A percentile compares a stretch with the other conserved stretches of the same genome.
phyloP scores from a whole-genome alignment of 2,113 vertebrate species.

The Leucopsar rothschildi region DNA sequence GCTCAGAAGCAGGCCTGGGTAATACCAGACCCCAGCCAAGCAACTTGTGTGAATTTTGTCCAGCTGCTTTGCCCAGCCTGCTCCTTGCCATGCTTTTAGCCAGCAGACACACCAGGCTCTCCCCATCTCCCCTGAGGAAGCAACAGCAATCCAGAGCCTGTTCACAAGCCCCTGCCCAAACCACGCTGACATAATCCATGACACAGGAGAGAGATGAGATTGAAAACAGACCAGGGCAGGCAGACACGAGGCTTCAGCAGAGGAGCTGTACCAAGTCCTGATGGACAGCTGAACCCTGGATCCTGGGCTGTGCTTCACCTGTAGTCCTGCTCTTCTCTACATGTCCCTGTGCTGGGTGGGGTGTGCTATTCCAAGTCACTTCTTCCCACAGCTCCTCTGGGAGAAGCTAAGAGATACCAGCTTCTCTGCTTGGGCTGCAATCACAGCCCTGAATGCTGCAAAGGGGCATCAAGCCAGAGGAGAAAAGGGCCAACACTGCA shows the following conservation, averaged over 20 bases:
- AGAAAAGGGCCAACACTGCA: background rate
- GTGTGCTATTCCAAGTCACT: background rate
- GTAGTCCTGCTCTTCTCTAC: background rate
- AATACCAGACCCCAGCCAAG: background rate
- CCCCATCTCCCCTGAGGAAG: background rate
- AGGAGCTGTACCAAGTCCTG: background rate
- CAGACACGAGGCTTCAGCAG: background rate
- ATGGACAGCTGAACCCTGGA: background rate
- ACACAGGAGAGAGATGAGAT: background rate
- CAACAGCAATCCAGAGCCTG: rapidly evolving
- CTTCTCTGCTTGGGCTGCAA: background rate
- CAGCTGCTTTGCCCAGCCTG: background rate
- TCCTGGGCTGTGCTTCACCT: background rate
- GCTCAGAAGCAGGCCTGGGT: background rate
- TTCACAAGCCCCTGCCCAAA: background rate
- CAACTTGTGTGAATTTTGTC: background rate
- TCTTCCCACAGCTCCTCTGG: background rate
- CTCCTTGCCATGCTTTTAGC: background rate
- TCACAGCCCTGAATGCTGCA: background rate
- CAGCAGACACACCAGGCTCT: background rate
- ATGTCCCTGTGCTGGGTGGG: rapidly evolving
- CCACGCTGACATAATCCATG: background rate
- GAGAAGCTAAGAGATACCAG: background rate
- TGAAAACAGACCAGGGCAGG: background rate
- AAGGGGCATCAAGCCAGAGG: background rate